Evolutionary conservation across 2,888 invertebrate genomes (phyloP), one percentile per base, ranked within the genome.

Genomic region (Desoria tigrina): DNA sequence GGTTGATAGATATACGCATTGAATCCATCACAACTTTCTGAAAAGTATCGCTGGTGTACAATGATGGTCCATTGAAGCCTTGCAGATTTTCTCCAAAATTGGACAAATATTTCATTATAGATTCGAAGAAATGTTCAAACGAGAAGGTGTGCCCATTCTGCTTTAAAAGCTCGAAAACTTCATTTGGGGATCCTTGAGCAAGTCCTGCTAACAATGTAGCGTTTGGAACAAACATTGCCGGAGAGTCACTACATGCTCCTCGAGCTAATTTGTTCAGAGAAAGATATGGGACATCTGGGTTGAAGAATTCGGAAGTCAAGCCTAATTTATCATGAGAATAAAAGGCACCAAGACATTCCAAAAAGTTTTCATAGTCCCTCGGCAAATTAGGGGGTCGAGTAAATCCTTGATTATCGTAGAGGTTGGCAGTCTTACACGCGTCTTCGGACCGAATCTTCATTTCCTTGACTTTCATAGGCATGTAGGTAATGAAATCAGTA

Each of bases 401-500:
- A 73, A 79, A 74, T 71, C 79, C 79, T 77, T 71, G 71, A 37
- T 75, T 73, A 39, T 72, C 83, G 81, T 88, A 90, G 77, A 87
- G 86, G 71, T 88, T 86, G 49, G 89, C 86, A 1, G 90, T 88
- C 66, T 91, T 86, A 16, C 92, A 90, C 1, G 89, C 88, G 80
- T 97, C 96, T 80, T 96, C 95, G 0, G 94, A 94, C 75, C 90
- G 84, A 77, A 88, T 88, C 56, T 90, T 83, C 67, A 92, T 81
- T 79, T 92, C 91, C 76, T 90, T 90, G 0, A 91, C 86, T 85
- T 94, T 95, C 55, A 93, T 85, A 61, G 94, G 95, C 92, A 95
- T 92, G 61, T 90, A 85, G 69, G 91, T 88, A 55, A 97, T 92
- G 77, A 97, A 95, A 81, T 96, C 95, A 0, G 93, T 92, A 60